A percentile compares a stretch with the other conserved stretches of the same genome.
Conservation (phyloP, 2,888 invertebrate species). For the Tenthredo mesomela region DNA sequence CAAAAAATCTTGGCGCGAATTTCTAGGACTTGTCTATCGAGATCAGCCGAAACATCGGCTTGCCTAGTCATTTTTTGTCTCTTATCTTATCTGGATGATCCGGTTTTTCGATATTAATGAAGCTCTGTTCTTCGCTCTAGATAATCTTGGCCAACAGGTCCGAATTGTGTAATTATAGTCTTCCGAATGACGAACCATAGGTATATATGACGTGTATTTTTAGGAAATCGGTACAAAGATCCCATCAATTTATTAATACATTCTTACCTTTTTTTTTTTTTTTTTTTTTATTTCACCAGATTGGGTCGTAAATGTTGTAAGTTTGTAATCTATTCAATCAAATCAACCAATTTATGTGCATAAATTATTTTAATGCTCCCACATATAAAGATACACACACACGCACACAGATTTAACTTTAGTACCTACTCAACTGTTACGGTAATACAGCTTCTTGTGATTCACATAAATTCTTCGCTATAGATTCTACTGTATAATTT, state of each 20-base stretch:
- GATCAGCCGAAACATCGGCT: background rate
- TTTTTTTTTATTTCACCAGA: background rate
- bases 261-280: background rate
- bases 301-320: background rate
- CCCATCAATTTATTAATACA: slow-evolving; percentile 36
- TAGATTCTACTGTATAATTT: background rate
- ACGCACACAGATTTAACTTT: background rate
- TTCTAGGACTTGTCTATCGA: background rate
- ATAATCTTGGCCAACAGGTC: slow-evolving; percentile 5
- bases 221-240: slow-evolving; percentile 17
- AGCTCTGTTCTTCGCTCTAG: background rate
- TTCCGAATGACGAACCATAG: slow-evolving; percentile 9
- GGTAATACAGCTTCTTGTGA: background rate
- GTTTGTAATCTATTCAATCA: background rate
- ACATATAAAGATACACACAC: background rate
- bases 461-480: background rate
- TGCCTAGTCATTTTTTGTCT: background rate
- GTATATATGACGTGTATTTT: slow-evolving; percentile 9
- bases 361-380: background rate
- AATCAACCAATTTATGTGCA: background rate
- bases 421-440: background rate
- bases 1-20: background rate
- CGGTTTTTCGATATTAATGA: background rate
- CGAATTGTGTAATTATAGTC: slow-evolving; percentile 20
- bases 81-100: no score